Conservation (phyloP, 2,113 vertebrate genomes). For the Tauraco erythrolophus region DNA sequence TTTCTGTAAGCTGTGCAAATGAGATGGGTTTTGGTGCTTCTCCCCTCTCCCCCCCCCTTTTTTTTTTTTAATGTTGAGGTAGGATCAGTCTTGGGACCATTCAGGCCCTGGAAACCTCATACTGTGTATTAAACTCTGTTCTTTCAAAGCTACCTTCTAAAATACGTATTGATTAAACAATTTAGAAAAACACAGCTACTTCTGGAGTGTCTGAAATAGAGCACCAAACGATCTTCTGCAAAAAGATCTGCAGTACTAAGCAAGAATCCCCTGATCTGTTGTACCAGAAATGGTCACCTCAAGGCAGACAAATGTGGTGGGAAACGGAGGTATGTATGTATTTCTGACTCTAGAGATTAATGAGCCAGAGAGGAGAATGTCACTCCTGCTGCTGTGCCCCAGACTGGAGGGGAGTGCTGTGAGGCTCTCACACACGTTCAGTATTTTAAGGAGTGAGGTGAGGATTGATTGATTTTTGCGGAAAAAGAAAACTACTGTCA, state of each 20-base stretch:
- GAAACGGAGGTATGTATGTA: accelerated
- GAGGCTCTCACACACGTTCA: accelerated
- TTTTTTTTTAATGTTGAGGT: neutral
- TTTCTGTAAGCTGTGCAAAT: neutral
- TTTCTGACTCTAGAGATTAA: neutral
- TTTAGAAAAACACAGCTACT: neutral
- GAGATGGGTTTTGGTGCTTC: neutral
- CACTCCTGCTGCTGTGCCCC: neutral
- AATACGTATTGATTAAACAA: neutral
- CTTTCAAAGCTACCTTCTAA: neutral
- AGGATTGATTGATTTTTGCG: neutral
- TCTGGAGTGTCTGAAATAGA: neutral
- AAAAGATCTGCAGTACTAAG: neutral
- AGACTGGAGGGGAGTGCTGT: neutral
- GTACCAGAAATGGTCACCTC: neutral
- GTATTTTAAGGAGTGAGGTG: neutral
- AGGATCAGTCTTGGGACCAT: neutral
- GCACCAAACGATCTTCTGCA: neutral
- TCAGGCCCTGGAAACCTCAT: neutral
- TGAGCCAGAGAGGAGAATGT: neutral
- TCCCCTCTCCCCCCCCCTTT: neutral
- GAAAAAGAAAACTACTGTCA: neutral
- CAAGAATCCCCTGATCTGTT: neutral
- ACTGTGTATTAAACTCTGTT: neutral
- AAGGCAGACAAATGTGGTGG: neutral